These are phyloP conservation scores for Diorhabda carinulata DNA, from an alignment of 1,140 invertebrate species.

Conservation along the genomic window DNA sequence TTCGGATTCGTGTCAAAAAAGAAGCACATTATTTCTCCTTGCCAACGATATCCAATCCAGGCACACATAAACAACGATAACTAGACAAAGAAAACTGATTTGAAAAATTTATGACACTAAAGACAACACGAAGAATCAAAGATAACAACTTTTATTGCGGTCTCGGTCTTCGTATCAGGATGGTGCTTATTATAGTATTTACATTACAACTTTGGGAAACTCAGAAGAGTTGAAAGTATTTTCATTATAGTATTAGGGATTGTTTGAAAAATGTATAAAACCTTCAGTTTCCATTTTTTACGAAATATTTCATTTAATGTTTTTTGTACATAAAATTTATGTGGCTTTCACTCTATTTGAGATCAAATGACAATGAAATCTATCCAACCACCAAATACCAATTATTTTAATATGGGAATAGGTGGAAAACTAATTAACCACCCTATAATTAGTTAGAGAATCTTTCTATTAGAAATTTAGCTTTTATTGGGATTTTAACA, in stretches of 20 bases:
- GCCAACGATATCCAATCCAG: neutral
- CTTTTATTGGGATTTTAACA: no score
- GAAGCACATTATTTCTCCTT: neutral
- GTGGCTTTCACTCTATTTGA: no score
- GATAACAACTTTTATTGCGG: constrained; percentile 2
- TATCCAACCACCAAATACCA: no score
- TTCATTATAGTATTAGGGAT: neutral
- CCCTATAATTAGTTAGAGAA: no score
- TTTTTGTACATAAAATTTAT: no score
- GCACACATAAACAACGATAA: constrained; percentile 1
- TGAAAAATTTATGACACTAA: constrained; percentile 1
- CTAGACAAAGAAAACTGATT: constrained; percentile 2
- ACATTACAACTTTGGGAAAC: constrained; percentile 2
- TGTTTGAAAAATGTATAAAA: no score
- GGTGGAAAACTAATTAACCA: no score
- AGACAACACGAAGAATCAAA: constrained; percentile 2
- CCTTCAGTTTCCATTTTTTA: no score
- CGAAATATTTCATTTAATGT: no score
- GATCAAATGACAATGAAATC: no score
- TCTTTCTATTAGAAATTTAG: no score
- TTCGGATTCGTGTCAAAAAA: neutral
- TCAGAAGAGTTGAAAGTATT: neutral
- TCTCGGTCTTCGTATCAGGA: neutral
- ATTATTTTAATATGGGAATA: no score
- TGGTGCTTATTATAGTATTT: constrained; percentile 2